Conservation (phyloP, 2,113 vertebrate species). For the Eulemur macaco region DNA sequence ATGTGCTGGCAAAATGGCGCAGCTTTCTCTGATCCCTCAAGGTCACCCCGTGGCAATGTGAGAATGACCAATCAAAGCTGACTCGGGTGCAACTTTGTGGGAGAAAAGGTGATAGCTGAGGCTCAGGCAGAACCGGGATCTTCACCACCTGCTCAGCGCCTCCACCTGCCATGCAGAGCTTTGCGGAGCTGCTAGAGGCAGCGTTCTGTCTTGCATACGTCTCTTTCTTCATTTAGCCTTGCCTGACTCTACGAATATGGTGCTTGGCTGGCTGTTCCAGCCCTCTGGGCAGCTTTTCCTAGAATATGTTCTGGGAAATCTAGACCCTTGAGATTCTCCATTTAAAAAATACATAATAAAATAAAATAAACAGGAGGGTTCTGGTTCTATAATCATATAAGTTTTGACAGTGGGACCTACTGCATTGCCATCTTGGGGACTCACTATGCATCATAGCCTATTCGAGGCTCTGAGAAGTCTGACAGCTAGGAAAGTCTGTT, state of each 20-base stretch:
- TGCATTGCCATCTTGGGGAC: fast-evolving
- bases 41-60: not conserved
- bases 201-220: fast-evolving
- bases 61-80: not conserved
- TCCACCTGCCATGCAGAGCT: not conserved
- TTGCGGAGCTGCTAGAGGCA: not conserved
- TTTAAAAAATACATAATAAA: not conserved
- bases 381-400: not conserved
- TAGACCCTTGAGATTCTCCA: not conserved
- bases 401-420: not conserved
- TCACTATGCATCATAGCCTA: fast-evolving
- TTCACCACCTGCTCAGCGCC: not conserved
- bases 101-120: not conserved
- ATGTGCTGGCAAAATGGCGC: not conserved
- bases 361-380: not conserved
- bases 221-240: not conserved
- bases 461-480: not conserved
- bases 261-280: not conserved
- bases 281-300: not conserved
- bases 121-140: not conserved
- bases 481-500: not conserved
- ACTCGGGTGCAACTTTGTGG: not conserved
- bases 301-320: not conserved
- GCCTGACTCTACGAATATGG: not conserved
- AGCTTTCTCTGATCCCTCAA: not conserved